A percentile compares a stretch with the other conserved stretches of the same genome.
These are phyloP conservation scores for Onychorhynchus coronatus DNA, from an alignment of 2,113 vertebrate genomes.

Conservation along the genomic window DNA sequence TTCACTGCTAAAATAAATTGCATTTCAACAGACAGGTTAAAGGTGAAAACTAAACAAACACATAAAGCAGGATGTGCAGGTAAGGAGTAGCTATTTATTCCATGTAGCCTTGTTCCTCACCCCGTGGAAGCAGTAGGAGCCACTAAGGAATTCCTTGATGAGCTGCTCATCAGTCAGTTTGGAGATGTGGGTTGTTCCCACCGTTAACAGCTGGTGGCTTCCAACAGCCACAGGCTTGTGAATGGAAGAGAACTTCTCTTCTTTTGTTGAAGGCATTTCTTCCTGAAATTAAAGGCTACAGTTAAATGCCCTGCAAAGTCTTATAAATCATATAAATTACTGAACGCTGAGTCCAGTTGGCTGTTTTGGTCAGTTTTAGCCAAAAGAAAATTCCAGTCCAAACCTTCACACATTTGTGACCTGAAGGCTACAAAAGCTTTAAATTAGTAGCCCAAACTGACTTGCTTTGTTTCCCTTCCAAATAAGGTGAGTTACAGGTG, in stretches of 20 bases:
- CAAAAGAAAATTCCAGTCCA: neutral
- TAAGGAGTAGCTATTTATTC: neutral
- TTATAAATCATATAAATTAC: neutral
- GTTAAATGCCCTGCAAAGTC: neutral
- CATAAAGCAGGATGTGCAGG: neutral
- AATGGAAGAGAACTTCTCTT: slow-evolving; percentile 88
- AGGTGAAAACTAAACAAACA: neutral
- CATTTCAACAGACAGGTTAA: neutral
- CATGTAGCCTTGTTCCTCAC: slow-evolving; percentile 70
- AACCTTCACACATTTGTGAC: neutral
- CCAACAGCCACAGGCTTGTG: slow-evolving; percentile 91
- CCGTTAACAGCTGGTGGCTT: slow-evolving; percentile 85
- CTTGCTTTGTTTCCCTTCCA: neutral
- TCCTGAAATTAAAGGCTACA: slow-evolving; percentile 74
- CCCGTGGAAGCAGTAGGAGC: slow-evolving; percentile 97
- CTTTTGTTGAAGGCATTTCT: slow-evolving; percentile 78
- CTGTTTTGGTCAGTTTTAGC: neutral
- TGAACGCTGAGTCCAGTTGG: neutral
- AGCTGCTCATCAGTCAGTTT: slow-evolving; percentile 96
- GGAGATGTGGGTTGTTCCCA: slow-evolving; percentile 96
- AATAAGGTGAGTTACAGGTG: neutral
- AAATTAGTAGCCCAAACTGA: neutral
- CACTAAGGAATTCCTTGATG: slow-evolving; percentile 96
- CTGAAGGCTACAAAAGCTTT: neutral
- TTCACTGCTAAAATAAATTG: neutral